These are phyloP conservation scores for Dilophus febrilis DNA, from an alignment of 2,888 invertebrate species.

Conservation along the genomic window DNA sequence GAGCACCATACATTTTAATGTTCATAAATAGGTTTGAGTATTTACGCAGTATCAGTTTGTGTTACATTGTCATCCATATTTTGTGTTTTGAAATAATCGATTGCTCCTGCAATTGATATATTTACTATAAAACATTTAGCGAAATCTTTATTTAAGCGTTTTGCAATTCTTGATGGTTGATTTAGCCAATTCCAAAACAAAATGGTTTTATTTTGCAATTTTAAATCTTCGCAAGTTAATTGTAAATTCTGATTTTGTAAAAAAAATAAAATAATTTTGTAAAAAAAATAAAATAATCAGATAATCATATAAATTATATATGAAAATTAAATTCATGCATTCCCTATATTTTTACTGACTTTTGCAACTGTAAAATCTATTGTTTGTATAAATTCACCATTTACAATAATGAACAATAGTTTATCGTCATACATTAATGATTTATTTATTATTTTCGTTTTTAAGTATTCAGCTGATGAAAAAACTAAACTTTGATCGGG, in stretches of 20 bases:
- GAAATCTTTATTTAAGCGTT: constrained; percentile 17
- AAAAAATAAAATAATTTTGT: neutral
- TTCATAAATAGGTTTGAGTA: too few relatives aligned
- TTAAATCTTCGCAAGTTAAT: constrained; percentile 35
- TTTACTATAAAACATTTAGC: constrained; percentile 19
- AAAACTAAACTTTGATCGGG: constrained; percentile 58
- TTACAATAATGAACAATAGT: constrained; percentile 51
- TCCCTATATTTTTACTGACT: too few relatives aligned
- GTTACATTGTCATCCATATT: too few relatives aligned
- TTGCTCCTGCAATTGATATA: constrained; percentile 16
- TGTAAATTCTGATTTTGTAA: constrained; percentile 32
- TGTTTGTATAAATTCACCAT: constrained; percentile 42
- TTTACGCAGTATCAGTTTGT: too few relatives aligned
- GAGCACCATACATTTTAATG: too few relatives aligned
- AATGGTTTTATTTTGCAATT: constrained; percentile 31
- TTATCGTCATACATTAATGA: too few relatives aligned
- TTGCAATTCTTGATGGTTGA: constrained; percentile 21
- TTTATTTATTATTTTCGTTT: constrained; percentile 43
- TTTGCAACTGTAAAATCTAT: constrained; percentile 45
- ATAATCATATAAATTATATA: too few relatives aligned
- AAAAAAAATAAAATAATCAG: neutral
- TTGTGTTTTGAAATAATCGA: too few relatives aligned
- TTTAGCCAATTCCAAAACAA: constrained; percentile 34
- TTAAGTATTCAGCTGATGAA: constrained; percentile 65
- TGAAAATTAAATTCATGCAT: too few relatives aligned